These are phyloP conservation scores for Clunio marinus DNA, from an alignment of 2,888 invertebrate species.

Conservation along the genomic window DNA sequence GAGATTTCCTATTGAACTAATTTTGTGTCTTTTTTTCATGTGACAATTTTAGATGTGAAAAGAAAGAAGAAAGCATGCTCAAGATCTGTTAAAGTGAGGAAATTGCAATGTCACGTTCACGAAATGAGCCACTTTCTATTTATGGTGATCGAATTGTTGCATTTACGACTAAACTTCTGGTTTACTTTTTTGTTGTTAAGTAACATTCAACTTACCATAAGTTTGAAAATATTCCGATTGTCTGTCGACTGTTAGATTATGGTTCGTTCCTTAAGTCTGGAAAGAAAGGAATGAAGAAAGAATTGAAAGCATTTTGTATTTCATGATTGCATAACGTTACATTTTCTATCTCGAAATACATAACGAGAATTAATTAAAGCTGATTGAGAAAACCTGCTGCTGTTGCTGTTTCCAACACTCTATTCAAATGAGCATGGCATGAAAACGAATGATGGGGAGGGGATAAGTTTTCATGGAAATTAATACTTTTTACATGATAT, in stretches of 20 bases:
- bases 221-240: slow-evolving; percentile 20
- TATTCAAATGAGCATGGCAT: not conserved
- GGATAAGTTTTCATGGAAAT: not conserved
- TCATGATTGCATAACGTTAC: slow-evolving; percentile 30
- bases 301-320: not conserved
- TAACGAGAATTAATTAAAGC: slow-evolving; percentile 24
- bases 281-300: slow-evolving; percentile 8
- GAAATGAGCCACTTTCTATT: slow-evolving; percentile 26
- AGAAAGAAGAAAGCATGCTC: not conserved
- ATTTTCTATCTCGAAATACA: not conserved
- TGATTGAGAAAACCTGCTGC: slow-evolving; percentile 10
- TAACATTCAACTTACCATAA: slow-evolving; percentile 14
- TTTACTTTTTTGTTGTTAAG: not conserved
- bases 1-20: slow-evolving; percentile 1
- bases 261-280: not conserved
- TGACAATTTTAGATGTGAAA: slow-evolving; percentile 5
- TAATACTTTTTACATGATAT: not conserved
- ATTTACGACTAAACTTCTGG: not conserved
- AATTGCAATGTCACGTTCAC: slow-evolving; percentile 30
- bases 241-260: not conserved
- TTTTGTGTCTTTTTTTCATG: slow-evolving; percentile 7
- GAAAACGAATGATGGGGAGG: not conserved
- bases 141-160: slow-evolving; percentile 12
- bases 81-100: not conserved
- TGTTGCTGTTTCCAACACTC: not conserved